These are phyloP conservation scores for Myiotriccus ornatus DNA, from an alignment of 2,797 vertebrate genomes.

Conservation along the genomic window DNA sequence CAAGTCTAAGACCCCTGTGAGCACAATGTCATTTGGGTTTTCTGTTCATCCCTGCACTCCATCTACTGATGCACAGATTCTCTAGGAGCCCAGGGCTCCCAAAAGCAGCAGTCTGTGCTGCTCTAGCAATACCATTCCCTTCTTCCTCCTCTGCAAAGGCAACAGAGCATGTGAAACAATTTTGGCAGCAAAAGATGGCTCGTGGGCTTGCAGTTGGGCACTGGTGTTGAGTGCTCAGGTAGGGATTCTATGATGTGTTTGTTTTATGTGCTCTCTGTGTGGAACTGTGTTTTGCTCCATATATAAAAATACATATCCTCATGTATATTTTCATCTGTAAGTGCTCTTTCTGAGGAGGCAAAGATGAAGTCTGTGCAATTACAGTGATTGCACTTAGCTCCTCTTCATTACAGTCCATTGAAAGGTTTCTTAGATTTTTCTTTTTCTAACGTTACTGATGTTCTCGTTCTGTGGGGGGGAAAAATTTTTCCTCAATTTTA, in stretches of 20 bases:
- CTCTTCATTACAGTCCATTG: conserved; percentile 21
- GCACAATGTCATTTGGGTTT: not conserved
- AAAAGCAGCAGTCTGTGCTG: not conserved
- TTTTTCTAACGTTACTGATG: not conserved
- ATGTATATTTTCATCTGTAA: not conserved
- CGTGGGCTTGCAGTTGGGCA: not conserved
- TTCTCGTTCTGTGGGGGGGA: not conserved
- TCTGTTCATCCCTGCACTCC: not conserved
- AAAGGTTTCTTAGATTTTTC: not conserved
- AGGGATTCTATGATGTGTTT: not conserved
- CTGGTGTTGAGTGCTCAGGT: not conserved
- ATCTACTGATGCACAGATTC: accelerated
- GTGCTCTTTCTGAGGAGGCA: not conserved
- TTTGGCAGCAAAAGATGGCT: not conserved
- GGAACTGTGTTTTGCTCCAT: not conserved
- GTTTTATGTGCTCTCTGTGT: not conserved
- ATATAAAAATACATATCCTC: not conserved
- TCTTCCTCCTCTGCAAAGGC: not conserved
- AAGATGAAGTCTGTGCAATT: conserved; percentile 9
- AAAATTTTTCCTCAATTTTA: not conserved
- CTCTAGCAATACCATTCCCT: not conserved
- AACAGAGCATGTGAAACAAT: not conserved
- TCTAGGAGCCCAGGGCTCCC: not conserved
- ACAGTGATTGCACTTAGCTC: conserved; percentile 3
- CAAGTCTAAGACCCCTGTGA: not conserved